phyloP scores from a whole-genome alignment of 1,140 invertebrate species.

The Spodoptera litura region DNA sequence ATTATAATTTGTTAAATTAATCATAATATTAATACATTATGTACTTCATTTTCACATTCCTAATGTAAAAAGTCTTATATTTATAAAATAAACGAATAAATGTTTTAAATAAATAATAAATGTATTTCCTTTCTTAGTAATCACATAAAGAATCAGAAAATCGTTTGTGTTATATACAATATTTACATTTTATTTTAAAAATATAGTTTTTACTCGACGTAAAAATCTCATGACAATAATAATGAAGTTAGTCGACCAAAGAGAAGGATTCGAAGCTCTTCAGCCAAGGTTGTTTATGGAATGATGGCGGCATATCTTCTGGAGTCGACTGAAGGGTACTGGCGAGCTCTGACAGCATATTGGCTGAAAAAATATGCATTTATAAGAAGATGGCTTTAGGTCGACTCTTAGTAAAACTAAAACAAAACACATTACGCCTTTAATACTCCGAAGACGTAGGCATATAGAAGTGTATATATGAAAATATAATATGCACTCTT shows the following conservation, averaged over 20 bases:
- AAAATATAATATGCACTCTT: too few relatives aligned
- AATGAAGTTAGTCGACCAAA: constrained; percentile 56
- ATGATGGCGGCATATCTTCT: constrained; percentile 64
- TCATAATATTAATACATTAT: background rate
- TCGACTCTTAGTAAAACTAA: background rate
- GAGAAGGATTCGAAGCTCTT: constrained; percentile 71
- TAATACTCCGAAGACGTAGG: too few relatives aligned
- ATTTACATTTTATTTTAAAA: constrained; percentile 37
- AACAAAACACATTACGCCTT: background rate
- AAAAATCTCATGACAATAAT: constrained; percentile 8
- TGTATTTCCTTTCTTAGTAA: constrained; percentile 25
- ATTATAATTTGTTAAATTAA: constrained; percentile 34
- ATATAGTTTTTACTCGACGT: background rate
- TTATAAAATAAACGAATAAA: constrained; percentile 35
- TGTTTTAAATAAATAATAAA: constrained; percentile 44
- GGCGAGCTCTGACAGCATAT: constrained; percentile 69
- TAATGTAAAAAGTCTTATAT: constrained; percentile 41
- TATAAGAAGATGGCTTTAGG: too few relatives aligned
- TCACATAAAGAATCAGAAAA: constrained; percentile 17
- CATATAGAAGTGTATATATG: too few relatives aligned
- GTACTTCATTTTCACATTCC: constrained; percentile 43
- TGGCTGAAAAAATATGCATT: constrained; percentile 58
- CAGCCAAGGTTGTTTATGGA: constrained; percentile 67
- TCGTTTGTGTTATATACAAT: constrained; percentile 36
- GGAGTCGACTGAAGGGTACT: constrained; percentile 61